Conservation (phyloP, 2,113 vertebrate genomes). For the Ictalurus furcatus region DNA sequence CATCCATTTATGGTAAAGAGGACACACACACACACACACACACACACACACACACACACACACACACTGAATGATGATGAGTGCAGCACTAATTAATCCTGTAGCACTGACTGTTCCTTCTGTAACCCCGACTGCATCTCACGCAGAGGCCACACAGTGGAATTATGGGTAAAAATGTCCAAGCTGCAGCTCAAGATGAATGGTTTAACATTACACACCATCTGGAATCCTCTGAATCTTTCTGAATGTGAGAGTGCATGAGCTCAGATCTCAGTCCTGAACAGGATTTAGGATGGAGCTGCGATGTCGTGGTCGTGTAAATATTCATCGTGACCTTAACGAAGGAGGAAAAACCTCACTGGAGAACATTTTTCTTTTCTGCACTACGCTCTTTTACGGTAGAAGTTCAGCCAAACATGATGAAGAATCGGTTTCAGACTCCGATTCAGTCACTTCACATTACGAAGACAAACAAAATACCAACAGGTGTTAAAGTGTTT, state of each 20-base stretch:
- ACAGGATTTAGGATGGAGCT: background rate
- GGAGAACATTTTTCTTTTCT: background rate
- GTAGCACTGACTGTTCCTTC: background rate
- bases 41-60: background rate
- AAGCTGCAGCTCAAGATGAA: background rate
- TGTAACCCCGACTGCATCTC: background rate
- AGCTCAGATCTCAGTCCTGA: background rate
- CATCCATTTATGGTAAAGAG: background rate
- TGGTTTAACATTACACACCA: background rate
- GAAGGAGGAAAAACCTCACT: background rate
- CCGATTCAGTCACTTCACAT: background rate
- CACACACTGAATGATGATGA: background rate
- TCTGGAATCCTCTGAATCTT: background rate
- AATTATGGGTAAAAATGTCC: conserved; percentile 6
- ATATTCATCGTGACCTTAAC: background rate
- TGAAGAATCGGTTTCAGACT: too few relatives aligned
- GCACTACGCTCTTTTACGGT: background rate
- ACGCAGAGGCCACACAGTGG: background rate
- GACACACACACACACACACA: background rate
- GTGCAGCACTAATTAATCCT: background rate
- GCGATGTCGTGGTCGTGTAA: background rate
- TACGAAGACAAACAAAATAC: background rate
- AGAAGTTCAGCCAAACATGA: background rate
- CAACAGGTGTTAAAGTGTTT: background rate
- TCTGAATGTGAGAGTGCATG: background rate